Conservation (phyloP, 1,140 invertebrate genomes). For the Drosophila ercepeae region DNA sequence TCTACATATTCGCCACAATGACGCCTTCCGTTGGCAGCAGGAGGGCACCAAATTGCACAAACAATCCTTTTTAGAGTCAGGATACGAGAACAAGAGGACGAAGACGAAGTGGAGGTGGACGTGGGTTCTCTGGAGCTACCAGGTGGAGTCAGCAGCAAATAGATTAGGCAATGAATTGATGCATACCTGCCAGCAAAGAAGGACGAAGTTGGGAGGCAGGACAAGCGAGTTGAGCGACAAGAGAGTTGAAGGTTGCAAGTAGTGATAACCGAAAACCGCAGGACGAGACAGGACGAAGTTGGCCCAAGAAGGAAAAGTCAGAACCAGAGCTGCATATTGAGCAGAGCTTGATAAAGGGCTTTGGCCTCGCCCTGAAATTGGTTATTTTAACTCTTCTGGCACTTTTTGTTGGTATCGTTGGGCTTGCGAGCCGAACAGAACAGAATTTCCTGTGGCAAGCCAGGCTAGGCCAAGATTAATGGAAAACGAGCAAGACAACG, state of each 20-base stretch:
- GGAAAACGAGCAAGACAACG: slow-evolving; percentile 23
- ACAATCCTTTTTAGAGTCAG: slow-evolving; percentile 22
- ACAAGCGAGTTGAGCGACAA: background rate
- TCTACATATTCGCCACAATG: slow-evolving; percentile 48
- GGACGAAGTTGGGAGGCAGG: slow-evolving; percentile 1
- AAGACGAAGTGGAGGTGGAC: slow-evolving; percentile 2
- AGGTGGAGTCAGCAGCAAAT: slow-evolving; percentile 68
- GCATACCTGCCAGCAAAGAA: slow-evolving; percentile 70
- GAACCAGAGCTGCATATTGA: slow-evolving; percentile 68
- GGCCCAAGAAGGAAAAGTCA: slow-evolving; percentile 44
- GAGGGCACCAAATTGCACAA: slow-evolving; percentile 68
- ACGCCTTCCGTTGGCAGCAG: slow-evolving; percentile 69
- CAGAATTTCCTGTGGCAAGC: slow-evolving; percentile 40
- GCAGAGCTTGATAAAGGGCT: slow-evolving; percentile 76
- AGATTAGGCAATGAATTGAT: slow-evolving; percentile 80
- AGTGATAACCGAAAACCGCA: slow-evolving; percentile 75
- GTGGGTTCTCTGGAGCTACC: slow-evolving; percentile 4
- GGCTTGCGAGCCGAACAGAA: slow-evolving; percentile 32
- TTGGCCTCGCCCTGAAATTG: slow-evolving; percentile 60
- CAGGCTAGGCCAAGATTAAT: slow-evolving; percentile 38
- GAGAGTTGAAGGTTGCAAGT: slow-evolving; percentile 45
- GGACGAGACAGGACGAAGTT: slow-evolving; percentile 57
- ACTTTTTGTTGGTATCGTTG: slow-evolving; percentile 35
- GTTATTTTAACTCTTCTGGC: slow-evolving; percentile 52
- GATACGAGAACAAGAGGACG: slow-evolving; percentile 16